Evolutionary conservation across 2,888 invertebrate species (phyloP), one percentile per base, ranked within the genome.

Genomic region (Drosophila kambysellisi): DNA sequence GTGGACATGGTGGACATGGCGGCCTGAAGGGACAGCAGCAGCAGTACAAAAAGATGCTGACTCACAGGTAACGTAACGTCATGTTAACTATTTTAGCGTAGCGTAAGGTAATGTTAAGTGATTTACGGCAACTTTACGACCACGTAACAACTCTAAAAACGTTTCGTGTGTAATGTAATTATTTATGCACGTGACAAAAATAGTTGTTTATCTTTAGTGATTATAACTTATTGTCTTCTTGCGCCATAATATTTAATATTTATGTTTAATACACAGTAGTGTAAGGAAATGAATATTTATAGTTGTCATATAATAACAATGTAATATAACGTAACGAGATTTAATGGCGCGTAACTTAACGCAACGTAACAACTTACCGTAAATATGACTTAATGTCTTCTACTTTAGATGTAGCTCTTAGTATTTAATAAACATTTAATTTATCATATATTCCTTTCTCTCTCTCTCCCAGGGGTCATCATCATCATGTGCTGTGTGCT

Each of bases 401-500:
- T 29, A 8, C 20, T 15, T 6, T n/a, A 11, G 9, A n/a, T 41
- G 41, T 11, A 46, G 20, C 20, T 43, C 4, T 12, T 46, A 20
- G 20, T 12, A 43, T 7, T 20, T 7, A 43, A 43, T 12, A 46
- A 20, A 20, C 1, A 15, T 25, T n/a, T 25, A 12, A 35, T 53
- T 0, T 12, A 32, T 35, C 11, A 54, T 37, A 30, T 15, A 41
- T 30, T n/a, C n/a, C n/a, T 17, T 11, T 15, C 7, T n/a, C 29
- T 29, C 9, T 30, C 12, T 29, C 33, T 50, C 17, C 17, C 30
- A 87, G 81, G 63, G 83, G 83, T 15, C 88, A 89, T 58, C 90
- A 91, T 76, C 90, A 90, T 81, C 92, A 92, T 62, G 91, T 92
- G 54, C 74, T 92, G 39, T 92, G 92, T 65, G 82, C 92, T 17